Conservation (phyloP, 2,797 vertebrate genomes). For the Falco berigora region DNA sequence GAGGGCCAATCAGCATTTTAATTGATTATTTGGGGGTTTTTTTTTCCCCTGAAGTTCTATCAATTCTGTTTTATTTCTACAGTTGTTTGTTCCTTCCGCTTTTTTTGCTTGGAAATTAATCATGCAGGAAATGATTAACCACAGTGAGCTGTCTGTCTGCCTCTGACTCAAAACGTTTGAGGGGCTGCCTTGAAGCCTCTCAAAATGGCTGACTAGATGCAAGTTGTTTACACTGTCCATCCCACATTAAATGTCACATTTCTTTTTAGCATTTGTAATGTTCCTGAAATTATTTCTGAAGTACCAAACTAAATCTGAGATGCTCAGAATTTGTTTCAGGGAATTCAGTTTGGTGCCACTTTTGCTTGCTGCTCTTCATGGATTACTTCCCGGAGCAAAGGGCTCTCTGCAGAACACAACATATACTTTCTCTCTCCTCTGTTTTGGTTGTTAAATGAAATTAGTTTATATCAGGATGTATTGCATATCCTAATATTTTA, state of each 20-base stretch:
- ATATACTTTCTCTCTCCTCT: not conserved
- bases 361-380: not conserved
- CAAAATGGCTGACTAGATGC: slow-evolving; percentile 55
- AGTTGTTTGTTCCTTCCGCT: slow-evolving; percentile 57
- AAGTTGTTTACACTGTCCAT: not conserved
- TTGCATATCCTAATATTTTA: not conserved
- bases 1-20: not conserved
- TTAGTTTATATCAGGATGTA: not conserved
- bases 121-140: slow-evolving; percentile 77
- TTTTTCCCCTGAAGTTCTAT: not conserved
- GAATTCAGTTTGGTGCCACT: not conserved
- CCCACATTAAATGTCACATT: not conserved
- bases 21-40: not conserved
- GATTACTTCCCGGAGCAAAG: not conserved
- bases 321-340: not conserved
- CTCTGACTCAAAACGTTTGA: slow-evolving; percentile 61
- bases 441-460: not conserved
- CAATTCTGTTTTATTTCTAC: slow-evolving; percentile 25
- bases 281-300: not conserved
- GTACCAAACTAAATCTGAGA: not conserved
- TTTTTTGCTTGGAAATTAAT: slow-evolving; percentile 69
- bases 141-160: slow-evolving; percentile 59
- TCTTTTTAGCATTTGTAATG: not conserved
- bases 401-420: not conserved
- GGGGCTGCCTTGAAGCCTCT: not conserved